Percentiles rank a stretch among this genome's conserved stretches.
These are phyloP conservation scores for Pachypanchax playfairii DNA, from an alignment of 2,113 vertebrate genomes.

Conservation along the genomic window DNA sequence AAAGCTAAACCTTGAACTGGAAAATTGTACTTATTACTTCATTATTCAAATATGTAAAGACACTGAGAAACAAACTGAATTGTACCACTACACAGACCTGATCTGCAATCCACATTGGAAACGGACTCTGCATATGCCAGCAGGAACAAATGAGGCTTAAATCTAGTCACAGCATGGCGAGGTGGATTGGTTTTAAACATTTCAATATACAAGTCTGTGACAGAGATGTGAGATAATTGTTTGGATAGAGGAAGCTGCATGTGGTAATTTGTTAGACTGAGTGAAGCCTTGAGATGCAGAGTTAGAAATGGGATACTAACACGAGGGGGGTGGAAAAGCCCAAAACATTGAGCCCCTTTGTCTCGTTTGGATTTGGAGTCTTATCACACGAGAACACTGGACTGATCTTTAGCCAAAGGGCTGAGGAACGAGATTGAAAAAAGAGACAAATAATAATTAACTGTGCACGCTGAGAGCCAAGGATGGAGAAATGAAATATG, in stretches of 20 bases:
- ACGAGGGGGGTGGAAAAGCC: slow-evolving; percentile 45
- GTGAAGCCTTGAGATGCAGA: slow-evolving; percentile 41
- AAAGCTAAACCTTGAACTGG: too few relatives aligned
- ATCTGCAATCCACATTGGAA: not conserved
- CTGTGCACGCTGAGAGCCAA: not conserved
- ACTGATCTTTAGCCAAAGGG: slow-evolving; percentile 63
- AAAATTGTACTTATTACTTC: too few relatives aligned
- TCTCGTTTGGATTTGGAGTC: slow-evolving; percentile 66
- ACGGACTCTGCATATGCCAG: not conserved
- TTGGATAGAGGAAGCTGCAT: slow-evolving; percentile 53
- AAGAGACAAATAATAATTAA: slow-evolving; percentile 13
- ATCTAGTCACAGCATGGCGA: slow-evolving; percentile 13
- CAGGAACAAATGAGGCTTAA: slow-evolving; percentile 6
- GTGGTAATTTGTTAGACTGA: slow-evolving; percentile 61
- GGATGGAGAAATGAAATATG: not conserved
- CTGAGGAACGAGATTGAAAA: slow-evolving; percentile 25
- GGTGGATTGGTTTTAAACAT: slow-evolving; percentile 29
- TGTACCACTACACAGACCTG: not conserved
- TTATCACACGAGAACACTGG: slow-evolving; percentile 73
- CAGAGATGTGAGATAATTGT: slow-evolving; percentile 58
- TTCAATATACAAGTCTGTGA: slow-evolving; percentile 38
- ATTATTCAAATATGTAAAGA: too few relatives aligned
- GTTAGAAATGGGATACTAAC: slow-evolving; percentile 54
- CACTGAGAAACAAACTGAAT: too few relatives aligned
- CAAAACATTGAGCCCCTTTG: slow-evolving; percentile 66